Evolutionary conservation across 2,888 invertebrate genomes (phyloP), one percentile per base, ranked within the genome.

Genomic region (Stenchaetothrips biformis): DNA sequence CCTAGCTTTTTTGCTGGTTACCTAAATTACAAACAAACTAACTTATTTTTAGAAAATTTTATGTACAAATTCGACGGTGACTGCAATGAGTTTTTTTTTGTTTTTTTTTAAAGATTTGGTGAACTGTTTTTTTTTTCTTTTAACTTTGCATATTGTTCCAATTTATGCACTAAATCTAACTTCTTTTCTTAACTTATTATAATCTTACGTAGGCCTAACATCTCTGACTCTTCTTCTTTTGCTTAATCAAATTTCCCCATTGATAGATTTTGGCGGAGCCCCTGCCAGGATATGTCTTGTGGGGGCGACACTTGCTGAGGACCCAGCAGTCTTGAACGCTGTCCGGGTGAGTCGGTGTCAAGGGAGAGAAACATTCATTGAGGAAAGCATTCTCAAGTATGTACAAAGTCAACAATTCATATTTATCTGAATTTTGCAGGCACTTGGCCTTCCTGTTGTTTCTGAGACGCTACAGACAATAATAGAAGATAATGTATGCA

Each of bases 371-470:
- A 48, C 37, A 21, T 49, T 59, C 49, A 80, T 53, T 80, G 21
- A 37, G 48, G 18, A 48, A 21, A 11, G 47, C 48, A 48, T 48
- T 48, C 48, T 48, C 47, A 48, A 48, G 25, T 80, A 74, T 81
- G 78, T n/a, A 47, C n/a, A n/a, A 77, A 16, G 49, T 47, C 4
- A 25, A 25, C 48, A 49, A 48, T 67, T 49, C 27, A 77, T 25
- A 80, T 48, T 82, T 77, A 78, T 62, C 80, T 62, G 82, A 78
- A 77, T 78, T 62, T 83, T 83, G n/a, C 81, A 86, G 85, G 82
- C 88, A 82, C 92, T 92, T 87, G 89, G 89, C 80, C 88, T 92
- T 81, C 91, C 92, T 83, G 89, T 92, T 83, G 87, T 88, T 83
- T 92, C 92, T 83, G 89, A 89, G 85, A 90, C 89, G 37, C 37